Evolutionary conservation across 1,140 invertebrate species (phyloP), one percentile per base, ranked within the genome.

Genomic region (Aleiodes sp.): DNA sequence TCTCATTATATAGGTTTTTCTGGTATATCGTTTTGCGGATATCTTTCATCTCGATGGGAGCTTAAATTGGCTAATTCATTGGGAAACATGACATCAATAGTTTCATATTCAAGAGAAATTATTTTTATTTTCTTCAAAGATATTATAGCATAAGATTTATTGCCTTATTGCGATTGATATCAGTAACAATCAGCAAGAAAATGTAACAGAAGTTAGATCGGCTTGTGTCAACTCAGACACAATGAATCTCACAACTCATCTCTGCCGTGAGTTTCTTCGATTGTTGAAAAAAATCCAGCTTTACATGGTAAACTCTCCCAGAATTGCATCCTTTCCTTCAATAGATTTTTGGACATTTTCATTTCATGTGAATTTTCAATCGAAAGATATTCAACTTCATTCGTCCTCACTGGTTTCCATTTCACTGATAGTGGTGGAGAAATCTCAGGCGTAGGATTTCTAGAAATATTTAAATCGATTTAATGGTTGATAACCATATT

Each of bases 381-480:
- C 43, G 78, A 62, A 29, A 86, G 79, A 71, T 87, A 88, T 65
- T 88, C 86, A 39, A 85, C 77, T 1, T 79, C 63, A 1, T 78
- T 26, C 0, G 82, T 83, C 37, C 75, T 81, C 0, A 87, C 78
- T 28, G 87, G 86, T n/a, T 78, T 75, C 88, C 88, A 89, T 68
- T 85, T 86, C 0, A 80, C 31, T 9, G 82, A 78, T 26, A 83
- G 66, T 4, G 77, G 8, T 0, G 67, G 12, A 4, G 82, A 80
- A 4, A 80, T 41, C 73, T 85, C 78, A 0, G 86, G 86, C 1
- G 87, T 88, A 2, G 87, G 87, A 76, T 87, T 86, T 68, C 88
- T 88, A 59, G 28, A 82, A 82, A 76, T 21, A 67, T 9, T 12
- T 12, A 43, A 64, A 43, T 24, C 43, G 1, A 64, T 28, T 3